phyloP scores from a whole-genome alignment of 2,797 vertebrate species.

The Catostomus latipinnis region DNA sequence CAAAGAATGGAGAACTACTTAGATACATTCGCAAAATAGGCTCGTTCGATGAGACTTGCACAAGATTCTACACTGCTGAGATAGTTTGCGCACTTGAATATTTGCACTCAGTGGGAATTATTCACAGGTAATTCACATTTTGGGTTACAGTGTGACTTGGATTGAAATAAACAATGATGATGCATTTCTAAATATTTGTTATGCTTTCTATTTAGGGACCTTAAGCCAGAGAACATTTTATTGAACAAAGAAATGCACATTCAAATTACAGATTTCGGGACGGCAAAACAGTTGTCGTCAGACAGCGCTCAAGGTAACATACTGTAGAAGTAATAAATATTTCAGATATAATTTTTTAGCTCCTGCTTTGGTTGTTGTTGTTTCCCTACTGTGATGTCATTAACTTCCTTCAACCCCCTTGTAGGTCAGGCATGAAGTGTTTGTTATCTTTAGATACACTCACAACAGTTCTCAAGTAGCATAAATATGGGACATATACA shows the following conservation, averaged over 20 bases:
- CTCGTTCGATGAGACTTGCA: slow-evolving; percentile 98
- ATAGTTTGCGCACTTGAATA: slow-evolving; percentile 96
- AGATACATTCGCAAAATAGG: slow-evolving; percentile 99
- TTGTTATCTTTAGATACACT: slow-evolving; percentile 49
- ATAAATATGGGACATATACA: slow-evolving; percentile 40
- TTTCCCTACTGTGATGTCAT: not conserved
- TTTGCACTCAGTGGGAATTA: slow-evolving; percentile 95
- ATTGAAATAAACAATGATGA: not conserved
- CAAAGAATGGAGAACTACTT: slow-evolving; percentile 97
- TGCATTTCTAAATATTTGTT: not conserved
- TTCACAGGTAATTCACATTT: slow-evolving; percentile 86
- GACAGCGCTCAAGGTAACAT: slow-evolving; percentile 91
- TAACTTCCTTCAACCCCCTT: slow-evolving; percentile 26
- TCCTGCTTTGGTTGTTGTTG: slow-evolving; percentile 1
- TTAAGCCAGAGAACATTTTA: slow-evolving; percentile 99
- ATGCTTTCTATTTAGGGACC: slow-evolving; percentile 82
- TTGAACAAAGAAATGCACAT: slow-evolving; percentile 99
- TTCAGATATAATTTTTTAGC: not conserved
- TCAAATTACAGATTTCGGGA: slow-evolving; percentile 99
- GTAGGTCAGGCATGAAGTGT: slow-evolving; percentile 24
- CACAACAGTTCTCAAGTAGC: slow-evolving; percentile 1
- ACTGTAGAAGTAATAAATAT: not conserved
- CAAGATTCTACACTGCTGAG: slow-evolving; percentile 97
- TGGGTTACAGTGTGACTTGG: no score
- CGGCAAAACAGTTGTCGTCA: slow-evolving; percentile 94